phyloP scores from a whole-genome alignment of 2,113 vertebrate species.

The human (Homo sapiens) region GRCh38 chr2:188316001-188316500 shows the following conservation, averaged over 20 bases:
- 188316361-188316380: background rate
- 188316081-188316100: background rate
- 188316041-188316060: background rate
- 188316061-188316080: background rate
- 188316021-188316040: background rate
- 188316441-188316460: background rate
- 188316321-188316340: background rate
- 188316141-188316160: background rate
- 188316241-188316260: background rate
- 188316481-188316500: background rate
- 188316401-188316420: background rate
- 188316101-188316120: background rate
- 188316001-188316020: background rate
- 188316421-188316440: background rate
- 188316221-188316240: background rate
- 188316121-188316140: background rate
- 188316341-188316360: background rate
- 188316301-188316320: background rate
- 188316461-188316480: background rate
- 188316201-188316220: background rate
- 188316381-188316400: background rate
- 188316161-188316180: background rate
- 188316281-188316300: background rate
- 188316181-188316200: background rate
- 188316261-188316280: background rate